These are phyloP conservation scores for Gopherus evgoodei DNA, from an alignment of 2,113 vertebrate genomes.

Conservation along the genomic window DNA sequence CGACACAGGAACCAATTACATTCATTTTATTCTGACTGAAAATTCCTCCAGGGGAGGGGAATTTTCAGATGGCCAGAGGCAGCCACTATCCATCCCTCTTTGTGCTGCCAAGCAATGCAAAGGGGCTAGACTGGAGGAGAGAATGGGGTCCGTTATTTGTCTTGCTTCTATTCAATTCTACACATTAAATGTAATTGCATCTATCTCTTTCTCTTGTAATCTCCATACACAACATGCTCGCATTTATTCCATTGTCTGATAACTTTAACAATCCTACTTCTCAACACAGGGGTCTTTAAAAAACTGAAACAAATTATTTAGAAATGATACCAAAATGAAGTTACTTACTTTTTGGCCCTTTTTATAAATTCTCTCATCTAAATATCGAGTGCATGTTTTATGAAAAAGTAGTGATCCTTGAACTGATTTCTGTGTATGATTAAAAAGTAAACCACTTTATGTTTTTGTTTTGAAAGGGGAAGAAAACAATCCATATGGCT, in stretches of 20 bases:
- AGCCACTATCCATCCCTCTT: not conserved
- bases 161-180: not conserved
- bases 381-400: not conserved
- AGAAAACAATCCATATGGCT: not conserved
- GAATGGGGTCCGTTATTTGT: not conserved
- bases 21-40: not conserved
- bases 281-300: not conserved
- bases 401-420: not conserved
- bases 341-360: not conserved
- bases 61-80: not conserved
- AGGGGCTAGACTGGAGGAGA: not conserved
- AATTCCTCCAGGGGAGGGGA: not conserved
- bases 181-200: not conserved
- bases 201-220: not conserved
- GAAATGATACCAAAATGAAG: not conserved
- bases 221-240: not conserved
- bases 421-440: not conserved
- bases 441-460: not conserved
- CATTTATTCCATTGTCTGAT: not conserved
- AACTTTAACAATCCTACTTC: not conserved
- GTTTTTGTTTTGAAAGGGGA: not conserved
- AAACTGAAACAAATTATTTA: not conserved
- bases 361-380: not conserved
- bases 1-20: not conserved
- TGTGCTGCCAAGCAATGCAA: not conserved